Base-by-base conservation (phyloP, 2,888 invertebrate species). In the Metellina segmentata region DNA sequence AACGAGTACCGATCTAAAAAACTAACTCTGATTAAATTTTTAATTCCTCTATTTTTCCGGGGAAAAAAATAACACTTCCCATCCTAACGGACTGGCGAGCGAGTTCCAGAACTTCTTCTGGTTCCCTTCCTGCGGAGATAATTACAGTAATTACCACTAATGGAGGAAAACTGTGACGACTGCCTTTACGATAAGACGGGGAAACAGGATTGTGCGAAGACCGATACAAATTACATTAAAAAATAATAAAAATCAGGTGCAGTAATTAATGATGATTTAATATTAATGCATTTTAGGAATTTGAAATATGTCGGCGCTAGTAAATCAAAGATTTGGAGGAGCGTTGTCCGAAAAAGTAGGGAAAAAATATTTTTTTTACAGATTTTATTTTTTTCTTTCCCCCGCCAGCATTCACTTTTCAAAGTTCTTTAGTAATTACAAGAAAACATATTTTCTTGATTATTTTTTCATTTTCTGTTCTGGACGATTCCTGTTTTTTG, bases 241-340 rank as follows among this genome's bases (percentile, higher is more conserved):
- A 85, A 89, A 89, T 72, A 81, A 89, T 83, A 87, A 87, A 87
- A 87, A 87, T 79, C 86, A 91, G 72, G 77, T 91, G 51, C 75
- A 87, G 87, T 91, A 91, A 91, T 91, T 91, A 91, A 91, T 91
- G 91, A 91, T 91, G 91, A 91, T 91, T 91, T 91, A 91, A 91
- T 91, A 91, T 91, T 91, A 91, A 91, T 91, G 91, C 49, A 72
- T 82, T 87, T 77, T 77, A 81, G 82, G 87, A 88, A 71, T 87
- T 91, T 91, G 87, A 91, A 87, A 87, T 91, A 91, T 91, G 87
- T 83, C 78, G 51, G 79, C 52, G 83, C 83, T 83, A 91, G 87
- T 83, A 87, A 91, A 91, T 91, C 91, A 91, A 91, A 91, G 83
- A 79, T 87, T 87, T 75, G 81, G 51, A 19, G 70, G 70, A 85